A percentile compares a stretch with the other conserved stretches of the same genome.
These are phyloP conservation scores for Gymnocheta viridis DNA, from an alignment of 2,888 invertebrate species.

Conservation along the genomic window DNA sequence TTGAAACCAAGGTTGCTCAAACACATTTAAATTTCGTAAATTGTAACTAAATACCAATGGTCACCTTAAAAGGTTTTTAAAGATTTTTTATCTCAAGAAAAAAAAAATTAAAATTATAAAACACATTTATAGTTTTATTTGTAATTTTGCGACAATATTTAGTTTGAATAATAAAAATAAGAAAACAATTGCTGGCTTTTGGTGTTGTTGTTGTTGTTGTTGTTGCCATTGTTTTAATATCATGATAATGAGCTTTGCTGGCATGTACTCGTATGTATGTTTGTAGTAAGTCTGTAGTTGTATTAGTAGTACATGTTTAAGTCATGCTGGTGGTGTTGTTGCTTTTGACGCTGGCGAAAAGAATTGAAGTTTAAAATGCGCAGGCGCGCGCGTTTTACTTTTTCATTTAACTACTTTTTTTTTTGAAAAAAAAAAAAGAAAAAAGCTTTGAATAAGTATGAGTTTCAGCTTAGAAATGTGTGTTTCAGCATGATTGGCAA, in stretches of 20 bases:
- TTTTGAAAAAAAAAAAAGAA: no score
- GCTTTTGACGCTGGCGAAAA: constrained; percentile 46
- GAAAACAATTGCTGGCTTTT: background rate
- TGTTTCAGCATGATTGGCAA: background rate
- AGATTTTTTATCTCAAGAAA: background rate
- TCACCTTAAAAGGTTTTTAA: constrained; percentile 54
- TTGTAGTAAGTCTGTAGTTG: background rate
- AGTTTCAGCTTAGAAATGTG: constrained; percentile 25
- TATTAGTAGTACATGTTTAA: background rate
- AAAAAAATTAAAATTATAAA: no score
- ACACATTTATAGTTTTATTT: constrained; percentile 34
- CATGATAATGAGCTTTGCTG: constrained; percentile 32
- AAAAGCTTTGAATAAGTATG: constrained; percentile 6
- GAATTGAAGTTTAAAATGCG: constrained; percentile 60
- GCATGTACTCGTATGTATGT: background rate
- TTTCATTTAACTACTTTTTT: constrained; percentile 34
- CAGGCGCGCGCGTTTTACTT: constrained; percentile 62
- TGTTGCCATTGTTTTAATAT: constrained; percentile 41
- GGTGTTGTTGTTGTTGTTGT: constrained; percentile 34
- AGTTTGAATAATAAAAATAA: constrained; percentile 38
- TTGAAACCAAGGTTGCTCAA: constrained; percentile 44
- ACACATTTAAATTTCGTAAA: constrained; percentile 31
- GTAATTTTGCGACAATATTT: constrained; percentile 58
- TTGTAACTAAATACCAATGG: constrained; percentile 39
- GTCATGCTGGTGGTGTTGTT: background rate